Conservation (phyloP, 2,113 vertebrate genomes). For the Indicator maculatus region DNA sequence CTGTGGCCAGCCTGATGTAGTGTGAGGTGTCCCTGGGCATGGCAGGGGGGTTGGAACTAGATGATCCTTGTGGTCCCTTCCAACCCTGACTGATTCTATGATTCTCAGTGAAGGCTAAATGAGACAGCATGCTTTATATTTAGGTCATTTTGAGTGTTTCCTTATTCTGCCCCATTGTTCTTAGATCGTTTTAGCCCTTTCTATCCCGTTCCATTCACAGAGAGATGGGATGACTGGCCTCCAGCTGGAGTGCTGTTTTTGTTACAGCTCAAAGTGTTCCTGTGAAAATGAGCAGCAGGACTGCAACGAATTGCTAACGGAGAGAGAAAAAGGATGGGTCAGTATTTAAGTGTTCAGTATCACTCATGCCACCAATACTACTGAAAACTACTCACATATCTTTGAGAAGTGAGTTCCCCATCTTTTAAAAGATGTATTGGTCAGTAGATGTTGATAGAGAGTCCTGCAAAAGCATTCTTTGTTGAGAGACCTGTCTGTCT, state of each 20-base stretch:
- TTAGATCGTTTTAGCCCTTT: background rate
- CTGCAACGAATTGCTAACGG: background rate
- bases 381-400: background rate
- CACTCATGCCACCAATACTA: background rate
- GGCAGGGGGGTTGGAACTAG: too few species aligned
- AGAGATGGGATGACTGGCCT: background rate
- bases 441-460: background rate
- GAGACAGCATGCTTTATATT: background rate
- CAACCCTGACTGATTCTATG: too few species aligned
- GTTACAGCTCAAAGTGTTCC: background rate
- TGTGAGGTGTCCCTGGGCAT: too few species aligned
- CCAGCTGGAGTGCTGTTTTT: background rate
- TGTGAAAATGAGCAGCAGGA: background rate
- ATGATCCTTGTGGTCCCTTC: too few species aligned
- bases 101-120: background rate
- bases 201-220: background rate
- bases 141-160: background rate
- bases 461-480: background rate
- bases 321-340: background rate
- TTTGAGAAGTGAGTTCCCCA: background rate
- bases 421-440: background rate
- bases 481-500: background rate
- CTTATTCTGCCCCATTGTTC: background rate
- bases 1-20: too few species aligned
- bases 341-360: background rate